These are phyloP conservation scores for Meloe dianella DNA, from an alignment of 2,888 invertebrate species.

Conservation along the genomic window DNA sequence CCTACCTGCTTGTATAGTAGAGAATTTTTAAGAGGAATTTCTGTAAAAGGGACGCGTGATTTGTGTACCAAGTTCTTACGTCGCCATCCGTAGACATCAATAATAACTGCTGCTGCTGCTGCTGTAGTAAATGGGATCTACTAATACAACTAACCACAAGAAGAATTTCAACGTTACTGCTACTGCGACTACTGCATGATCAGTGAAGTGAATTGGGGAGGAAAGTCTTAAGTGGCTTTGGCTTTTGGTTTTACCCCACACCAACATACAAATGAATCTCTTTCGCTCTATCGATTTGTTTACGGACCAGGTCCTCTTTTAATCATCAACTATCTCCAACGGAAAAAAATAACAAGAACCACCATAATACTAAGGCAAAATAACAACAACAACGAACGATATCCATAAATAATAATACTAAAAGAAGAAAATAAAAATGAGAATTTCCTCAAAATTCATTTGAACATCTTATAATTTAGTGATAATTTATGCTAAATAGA, in stretches of 20 bases:
- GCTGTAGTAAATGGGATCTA: slow-evolving; percentile 30
- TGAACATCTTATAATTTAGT: background rate
- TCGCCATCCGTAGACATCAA: slow-evolving; percentile 41
- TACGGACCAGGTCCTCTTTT: slow-evolving; percentile 33
- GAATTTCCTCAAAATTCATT: background rate
- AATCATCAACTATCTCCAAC: slow-evolving; percentile 21
- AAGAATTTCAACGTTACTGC: slow-evolving; percentile 8
- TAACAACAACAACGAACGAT: background rate
- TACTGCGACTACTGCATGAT: slow-evolving; percentile 31
- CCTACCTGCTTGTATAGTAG: slow-evolving; percentile 35
- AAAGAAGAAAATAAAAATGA: too few relatives aligned
- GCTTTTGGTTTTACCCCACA: slow-evolving; percentile 50
- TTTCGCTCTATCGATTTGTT: slow-evolving; percentile 45
- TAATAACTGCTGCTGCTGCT: slow-evolving; percentile 38
- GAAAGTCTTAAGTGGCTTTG: slow-evolving; percentile 54
- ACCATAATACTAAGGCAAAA: background rate
- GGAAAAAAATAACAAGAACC: background rate
- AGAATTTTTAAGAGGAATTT: slow-evolving; percentile 17
- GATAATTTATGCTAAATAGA: background rate
- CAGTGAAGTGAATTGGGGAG: slow-evolving; percentile 50
- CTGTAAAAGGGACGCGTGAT: slow-evolving; percentile 43
- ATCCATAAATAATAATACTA: too few relatives aligned
- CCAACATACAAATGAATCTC: slow-evolving; percentile 47
- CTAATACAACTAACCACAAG: slow-evolving; percentile 25
- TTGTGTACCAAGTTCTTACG: slow-evolving; percentile 46